Percentiles rank a stretch among this genome's conserved stretches.
Evolutionary conservation across 2,113 vertebrate species (phyloP).

Genomic region (Coptodon bakossiorum): DNA sequence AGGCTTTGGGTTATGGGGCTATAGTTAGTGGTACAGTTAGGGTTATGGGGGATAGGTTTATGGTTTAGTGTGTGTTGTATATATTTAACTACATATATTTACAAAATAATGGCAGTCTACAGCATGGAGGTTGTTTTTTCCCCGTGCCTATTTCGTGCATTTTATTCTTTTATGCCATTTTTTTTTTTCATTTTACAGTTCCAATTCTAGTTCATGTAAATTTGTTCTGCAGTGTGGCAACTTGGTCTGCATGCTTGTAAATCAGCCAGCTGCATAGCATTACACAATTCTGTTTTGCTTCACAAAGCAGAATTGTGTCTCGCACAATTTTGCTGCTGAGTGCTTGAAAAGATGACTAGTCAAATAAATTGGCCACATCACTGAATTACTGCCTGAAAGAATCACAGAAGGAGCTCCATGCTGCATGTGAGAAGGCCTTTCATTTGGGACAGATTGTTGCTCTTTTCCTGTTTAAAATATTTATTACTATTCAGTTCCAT

Average conservation of each 20-base stretch:
- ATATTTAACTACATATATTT: background rate
- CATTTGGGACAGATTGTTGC: background rate
- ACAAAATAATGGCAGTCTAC: background rate
- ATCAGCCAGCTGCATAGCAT: background rate
- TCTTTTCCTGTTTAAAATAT: background rate
- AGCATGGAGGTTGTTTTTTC: background rate
- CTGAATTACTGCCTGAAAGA: background rate
- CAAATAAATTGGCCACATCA: constrained; percentile 13
- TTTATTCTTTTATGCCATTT: background rate
- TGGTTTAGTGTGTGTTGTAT: background rate
- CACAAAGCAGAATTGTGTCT: background rate
- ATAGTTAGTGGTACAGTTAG: background rate
- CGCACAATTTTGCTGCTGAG: background rate
- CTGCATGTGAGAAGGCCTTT: background rate
- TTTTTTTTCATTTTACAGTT: background rate
- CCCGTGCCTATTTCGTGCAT: background rate
- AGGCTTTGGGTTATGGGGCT: background rate
- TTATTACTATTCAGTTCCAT: background rate
- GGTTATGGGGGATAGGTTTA: background rate
- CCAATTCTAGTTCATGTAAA: background rate
- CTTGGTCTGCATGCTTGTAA: background rate
- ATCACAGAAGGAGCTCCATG: background rate
- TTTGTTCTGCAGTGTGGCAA: background rate
- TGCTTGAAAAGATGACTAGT: constrained; percentile 1
- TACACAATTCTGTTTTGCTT: background rate